Base-by-base conservation (phyloP, 2,113 vertebrate genomes). In the Tamias sibiricus region DNA sequence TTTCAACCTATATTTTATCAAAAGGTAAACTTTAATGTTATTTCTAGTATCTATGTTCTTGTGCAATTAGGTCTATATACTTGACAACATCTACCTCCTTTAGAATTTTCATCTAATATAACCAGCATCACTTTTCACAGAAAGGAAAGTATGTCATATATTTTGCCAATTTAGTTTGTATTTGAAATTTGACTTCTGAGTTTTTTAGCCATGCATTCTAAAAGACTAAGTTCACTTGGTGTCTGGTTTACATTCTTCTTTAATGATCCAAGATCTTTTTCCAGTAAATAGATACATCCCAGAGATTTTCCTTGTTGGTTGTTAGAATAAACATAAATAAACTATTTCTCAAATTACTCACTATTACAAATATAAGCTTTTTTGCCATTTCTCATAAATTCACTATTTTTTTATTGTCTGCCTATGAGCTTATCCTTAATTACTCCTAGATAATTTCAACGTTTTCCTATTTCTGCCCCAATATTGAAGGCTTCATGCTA, bases 91-190 rank as follows among this genome's bases (percentile, higher is more conserved):
- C 72, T 75, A 47, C 11, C 77, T 87, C 10, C 30, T 88, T 92
- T 69, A 92, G 17, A 59, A 69, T 90, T 95, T 96, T 95, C 28
- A 90, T 91, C 71, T 80, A 87, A 94, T 76, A 85, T 4, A 82
- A 64, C 42, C 4, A 62, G 10, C 2, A 81, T 69, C 4, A 68
- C 30, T 64, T 92, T 91, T 95, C 35, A 92, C 20, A 8, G 47
- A 71, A 62, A 64, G 10, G 24, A 6, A 75, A 11, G n/a, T 14
- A 69, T 90, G 94, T 96, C 19, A 57, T 20, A 64, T 35, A 72
- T 59, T 90, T 22, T 94, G 71, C 54, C 66, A 96, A 82, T 69
- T 96, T 74, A 32, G n/a, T 62, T 92, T 95, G 71, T 77, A 59
- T 68, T 24, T 68, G 30, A 92, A 89, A 75, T 62, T 76, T 93